These are phyloP conservation scores for Xylophagus ater DNA, from an alignment of 2,888 invertebrate species.

Conservation along the genomic window DNA sequence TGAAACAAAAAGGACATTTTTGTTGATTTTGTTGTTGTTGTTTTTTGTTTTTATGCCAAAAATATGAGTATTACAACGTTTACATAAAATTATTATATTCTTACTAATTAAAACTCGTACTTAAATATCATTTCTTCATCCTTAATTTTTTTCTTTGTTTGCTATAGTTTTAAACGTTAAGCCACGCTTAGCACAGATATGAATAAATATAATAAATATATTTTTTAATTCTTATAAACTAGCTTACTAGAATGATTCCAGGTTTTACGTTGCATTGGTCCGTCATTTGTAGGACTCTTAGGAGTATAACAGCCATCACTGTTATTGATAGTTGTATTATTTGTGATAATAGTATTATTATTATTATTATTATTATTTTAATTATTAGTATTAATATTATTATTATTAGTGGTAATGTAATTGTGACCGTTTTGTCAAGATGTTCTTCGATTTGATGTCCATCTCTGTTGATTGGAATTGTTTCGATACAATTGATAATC, in stretches of 20 bases:
- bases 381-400: background rate
- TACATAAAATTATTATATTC: too few relatives aligned
- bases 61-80: too few relatives aligned
- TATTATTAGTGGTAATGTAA: conserved; percentile 8
- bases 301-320: conserved; percentile 8
- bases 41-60: too few relatives aligned
- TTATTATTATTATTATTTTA: background rate
- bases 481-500: conserved; percentile 19
- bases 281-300: conserved; percentile 5
- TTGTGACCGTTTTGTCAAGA: conserved; percentile 21
- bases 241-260: conserved; percentile 10
- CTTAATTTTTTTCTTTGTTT: too few relatives aligned
- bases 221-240: too few relatives aligned
- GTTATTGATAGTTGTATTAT: background rate
- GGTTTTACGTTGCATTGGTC: conserved; percentile 10
- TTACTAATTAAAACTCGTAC: too few relatives aligned
- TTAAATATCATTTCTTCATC: too few relatives aligned
- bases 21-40: too few relatives aligned
- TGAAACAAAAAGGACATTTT: too few relatives aligned
- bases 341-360: background rate
- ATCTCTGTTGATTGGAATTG: conserved; percentile 21
- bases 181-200: too few relatives aligned
- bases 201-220: too few relatives aligned
- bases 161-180: too few relatives aligned
- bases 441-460: conserved; percentile 17